These are phyloP conservation scores for Epinephelus fuscoguttatus DNA, from an alignment of 2,113 vertebrate genomes.

Conservation along the genomic window DNA sequence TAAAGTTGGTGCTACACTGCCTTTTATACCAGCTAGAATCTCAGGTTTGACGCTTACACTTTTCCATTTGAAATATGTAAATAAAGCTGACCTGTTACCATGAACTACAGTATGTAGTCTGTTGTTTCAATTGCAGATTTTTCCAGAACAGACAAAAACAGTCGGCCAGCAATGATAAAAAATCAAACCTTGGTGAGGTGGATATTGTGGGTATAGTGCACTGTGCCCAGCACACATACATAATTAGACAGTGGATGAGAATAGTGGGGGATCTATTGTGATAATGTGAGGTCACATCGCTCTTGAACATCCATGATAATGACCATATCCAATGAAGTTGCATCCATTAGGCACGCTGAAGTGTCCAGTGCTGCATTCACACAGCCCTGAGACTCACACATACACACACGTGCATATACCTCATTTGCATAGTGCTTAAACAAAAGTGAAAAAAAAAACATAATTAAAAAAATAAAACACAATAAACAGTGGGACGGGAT, in stretches of 20 bases:
- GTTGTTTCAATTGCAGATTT: conserved; percentile 29
- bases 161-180: conserved; percentile 40
- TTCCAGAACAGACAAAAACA: conserved; percentile 40
- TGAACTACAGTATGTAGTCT: conserved; percentile 9
- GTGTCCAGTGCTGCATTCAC: conserved; percentile 77
- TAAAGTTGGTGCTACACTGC: conserved; percentile 29
- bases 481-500: conserved; percentile 65
- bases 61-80: no score
- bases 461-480: conserved; percentile 71
- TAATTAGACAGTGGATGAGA: conserved; percentile 77
- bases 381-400: conserved; percentile 67
- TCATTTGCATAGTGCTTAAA: conserved; percentile 77
- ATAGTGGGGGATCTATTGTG: conserved; percentile 75
- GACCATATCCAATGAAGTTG: conserved; percentile 80
- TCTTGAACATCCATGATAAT: conserved; percentile 81
- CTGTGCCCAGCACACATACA: conserved; percentile 55
- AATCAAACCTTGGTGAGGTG: conserved; percentile 57
- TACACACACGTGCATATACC: conserved; percentile 49
- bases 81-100: conserved; percentile 13
- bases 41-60: conserved; percentile 5
- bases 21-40: conserved; percentile 24
- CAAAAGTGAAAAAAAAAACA: conserved; percentile 65
- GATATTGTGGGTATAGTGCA: conserved; percentile 51
- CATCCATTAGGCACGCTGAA: conserved; percentile 81
- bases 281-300: conserved; percentile 81